These are phyloP conservation scores for Heliangelus exortis DNA, from an alignment of 2,797 vertebrate species.

Conservation along the genomic window DNA sequence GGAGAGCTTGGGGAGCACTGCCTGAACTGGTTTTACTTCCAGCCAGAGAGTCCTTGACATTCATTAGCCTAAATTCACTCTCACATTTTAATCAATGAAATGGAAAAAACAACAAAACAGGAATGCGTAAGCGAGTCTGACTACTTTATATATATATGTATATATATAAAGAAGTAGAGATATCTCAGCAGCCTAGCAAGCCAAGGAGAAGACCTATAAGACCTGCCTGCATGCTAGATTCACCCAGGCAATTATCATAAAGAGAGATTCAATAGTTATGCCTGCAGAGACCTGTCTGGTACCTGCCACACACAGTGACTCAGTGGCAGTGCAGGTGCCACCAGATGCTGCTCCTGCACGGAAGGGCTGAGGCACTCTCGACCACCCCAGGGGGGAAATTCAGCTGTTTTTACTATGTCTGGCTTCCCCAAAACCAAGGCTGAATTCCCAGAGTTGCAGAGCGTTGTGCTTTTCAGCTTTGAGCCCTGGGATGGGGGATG, in stretches of 20 bases:
- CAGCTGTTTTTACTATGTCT: neutral
- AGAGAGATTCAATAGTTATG: slow-evolving; percentile 24
- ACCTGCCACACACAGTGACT: slow-evolving; percentile 46
- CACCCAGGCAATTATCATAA: slow-evolving; percentile 33
- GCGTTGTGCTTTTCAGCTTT: accelerated
- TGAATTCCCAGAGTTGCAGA: neutral
- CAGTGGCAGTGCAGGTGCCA: slow-evolving; percentile 33
- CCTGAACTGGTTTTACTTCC: neutral
- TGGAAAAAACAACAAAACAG: slow-evolving; percentile 33
- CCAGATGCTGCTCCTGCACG: accelerated
- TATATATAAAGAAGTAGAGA: no score
- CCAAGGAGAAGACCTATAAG: neutral
- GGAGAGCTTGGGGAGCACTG: neutral
- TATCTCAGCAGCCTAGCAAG: slow-evolving; percentile 9
- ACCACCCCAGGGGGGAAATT: no score
- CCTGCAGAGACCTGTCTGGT: slow-evolving; percentile 34
- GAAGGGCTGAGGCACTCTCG: neutral
- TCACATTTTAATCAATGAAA: slow-evolving; percentile 65
- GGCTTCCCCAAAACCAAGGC: accelerated
- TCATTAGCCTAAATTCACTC: slow-evolving; percentile 42
- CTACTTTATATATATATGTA: neutral
- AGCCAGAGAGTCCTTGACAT: slow-evolving; percentile 32
- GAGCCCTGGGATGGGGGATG: neutral
- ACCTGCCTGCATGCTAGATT: neutral
- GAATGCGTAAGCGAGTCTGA: slow-evolving; percentile 35